Percentiles rank a stretch among this genome's conserved stretches.
These are phyloP conservation scores for Tetragonula clypearis DNA, from an alignment of 1,140 invertebrate species.

Conservation along the genomic window DNA sequence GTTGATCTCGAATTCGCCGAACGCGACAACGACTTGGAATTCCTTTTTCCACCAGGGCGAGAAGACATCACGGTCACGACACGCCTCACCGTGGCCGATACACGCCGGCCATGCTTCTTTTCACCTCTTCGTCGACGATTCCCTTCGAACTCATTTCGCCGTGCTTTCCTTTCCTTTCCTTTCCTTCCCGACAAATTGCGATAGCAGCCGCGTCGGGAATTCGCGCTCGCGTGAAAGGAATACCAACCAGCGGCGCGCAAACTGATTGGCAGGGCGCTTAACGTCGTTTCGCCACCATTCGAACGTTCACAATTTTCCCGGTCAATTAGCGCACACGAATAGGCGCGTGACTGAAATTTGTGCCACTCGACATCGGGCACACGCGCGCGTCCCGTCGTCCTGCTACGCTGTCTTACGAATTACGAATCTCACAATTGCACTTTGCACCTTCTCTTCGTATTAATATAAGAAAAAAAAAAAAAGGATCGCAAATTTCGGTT, in stretches of 20 bases:
- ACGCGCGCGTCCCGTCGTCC: no score
- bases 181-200: not conserved
- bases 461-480: no score
- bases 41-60: not conserved
- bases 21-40: not conserved
- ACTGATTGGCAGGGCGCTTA: conserved; percentile 24
- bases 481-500: no score
- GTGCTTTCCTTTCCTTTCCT: not conserved
- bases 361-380: not conserved
- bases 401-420: no score
- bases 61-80: not conserved
- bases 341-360: conserved; percentile 43
- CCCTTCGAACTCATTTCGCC: not conserved
- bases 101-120: no score
- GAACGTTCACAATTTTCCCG: conserved; percentile 40
- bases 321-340: conserved; percentile 23
- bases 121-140: not conserved
- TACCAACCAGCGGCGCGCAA: not conserved
- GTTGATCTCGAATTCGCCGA: conserved; percentile 2
- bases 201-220: conserved; percentile 16
- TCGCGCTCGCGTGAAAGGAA: conserved; percentile 20
- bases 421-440: no score
- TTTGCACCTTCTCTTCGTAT: no score
- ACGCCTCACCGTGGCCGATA: not conserved
- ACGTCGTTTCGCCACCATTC: conserved; percentile 45